phyloP scores from a whole-genome alignment of 2,797 vertebrate species.

The Antrozous pallidus region DNA sequence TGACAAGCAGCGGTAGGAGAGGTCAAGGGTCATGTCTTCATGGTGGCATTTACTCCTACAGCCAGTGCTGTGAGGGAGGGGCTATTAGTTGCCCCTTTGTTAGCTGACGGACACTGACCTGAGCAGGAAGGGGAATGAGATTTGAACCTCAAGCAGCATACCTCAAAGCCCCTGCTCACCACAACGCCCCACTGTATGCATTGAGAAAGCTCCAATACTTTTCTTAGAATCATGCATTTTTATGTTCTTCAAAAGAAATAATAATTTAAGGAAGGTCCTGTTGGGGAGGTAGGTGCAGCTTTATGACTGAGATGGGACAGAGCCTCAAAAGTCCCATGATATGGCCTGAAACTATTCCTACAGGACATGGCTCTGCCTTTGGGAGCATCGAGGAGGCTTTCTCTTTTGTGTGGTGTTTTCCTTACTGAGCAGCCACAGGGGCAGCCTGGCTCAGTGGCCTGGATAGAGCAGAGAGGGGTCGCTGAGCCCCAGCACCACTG shows the following conservation, averaged over 20 bases:
- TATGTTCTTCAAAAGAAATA: neutral
- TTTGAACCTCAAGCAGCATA: neutral
- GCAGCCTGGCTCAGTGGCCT: fast-evolving
- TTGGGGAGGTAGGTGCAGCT: fast-evolving
- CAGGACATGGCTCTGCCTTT: fast-evolving
- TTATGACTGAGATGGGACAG: too few relatives aligned
- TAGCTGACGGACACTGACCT: neutral
- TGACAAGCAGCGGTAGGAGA: fast-evolving
- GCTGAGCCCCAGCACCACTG: too few relatives aligned
- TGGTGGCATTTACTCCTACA: neutral
- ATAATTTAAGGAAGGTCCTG: too few relatives aligned
- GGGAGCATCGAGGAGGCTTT: neutral
- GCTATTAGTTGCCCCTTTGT: too few relatives aligned
- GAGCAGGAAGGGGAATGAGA: too few relatives aligned
- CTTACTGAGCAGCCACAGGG: neutral
- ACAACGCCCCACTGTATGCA: fast-evolving
- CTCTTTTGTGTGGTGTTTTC: fast-evolving
- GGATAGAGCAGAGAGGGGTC: fast-evolving
- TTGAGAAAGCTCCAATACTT: too few relatives aligned
- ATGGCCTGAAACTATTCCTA: fast-evolving
- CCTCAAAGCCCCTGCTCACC: neutral
- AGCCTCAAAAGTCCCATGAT: fast-evolving
- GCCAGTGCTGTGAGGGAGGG: neutral
- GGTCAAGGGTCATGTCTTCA: fast-evolving
- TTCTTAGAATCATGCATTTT: neutral